Evolutionary conservation across 1,140 invertebrate species (phyloP).

Genomic region (Tachypleus tridentatus): DNA sequence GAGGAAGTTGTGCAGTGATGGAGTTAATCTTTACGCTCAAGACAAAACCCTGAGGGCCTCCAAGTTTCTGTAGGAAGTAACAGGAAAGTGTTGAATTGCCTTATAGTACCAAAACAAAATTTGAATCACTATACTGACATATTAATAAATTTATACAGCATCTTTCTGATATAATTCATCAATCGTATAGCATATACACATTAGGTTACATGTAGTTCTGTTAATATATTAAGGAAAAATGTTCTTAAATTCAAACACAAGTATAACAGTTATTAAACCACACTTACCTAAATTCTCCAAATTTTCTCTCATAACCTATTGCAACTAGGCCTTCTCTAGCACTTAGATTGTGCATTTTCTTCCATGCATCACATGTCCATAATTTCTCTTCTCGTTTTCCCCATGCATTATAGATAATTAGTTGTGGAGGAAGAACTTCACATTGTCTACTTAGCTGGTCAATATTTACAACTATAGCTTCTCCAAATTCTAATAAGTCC

Average conservation of each 20-base stretch:
- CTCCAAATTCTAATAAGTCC: constrained; percentile 40
- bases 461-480: constrained; percentile 39
- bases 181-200: no score
- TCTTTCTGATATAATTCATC: no score
- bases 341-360: constrained; percentile 41
- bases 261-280: no score
- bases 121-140: no score
- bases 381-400: constrained; percentile 40
- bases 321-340: constrained; percentile 47
- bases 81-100: no score
- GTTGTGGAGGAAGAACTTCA: constrained; percentile 39
- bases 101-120: no score
- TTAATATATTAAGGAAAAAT: not conserved
- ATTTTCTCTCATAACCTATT: constrained; percentile 42
- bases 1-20: no score
- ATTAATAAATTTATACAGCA: no score
- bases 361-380: constrained; percentile 43
- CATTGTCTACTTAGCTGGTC: constrained; percentile 39
- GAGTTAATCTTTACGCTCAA: no score
- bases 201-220: not conserved
- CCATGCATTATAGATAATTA: constrained; percentile 43
- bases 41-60: no score
- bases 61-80: no score
- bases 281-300: constrained; percentile 19
- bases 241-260: not conserved